phyloP scores from a whole-genome alignment of 2,797 vertebrate genomes.

The Acanthurus tractus region DNA sequence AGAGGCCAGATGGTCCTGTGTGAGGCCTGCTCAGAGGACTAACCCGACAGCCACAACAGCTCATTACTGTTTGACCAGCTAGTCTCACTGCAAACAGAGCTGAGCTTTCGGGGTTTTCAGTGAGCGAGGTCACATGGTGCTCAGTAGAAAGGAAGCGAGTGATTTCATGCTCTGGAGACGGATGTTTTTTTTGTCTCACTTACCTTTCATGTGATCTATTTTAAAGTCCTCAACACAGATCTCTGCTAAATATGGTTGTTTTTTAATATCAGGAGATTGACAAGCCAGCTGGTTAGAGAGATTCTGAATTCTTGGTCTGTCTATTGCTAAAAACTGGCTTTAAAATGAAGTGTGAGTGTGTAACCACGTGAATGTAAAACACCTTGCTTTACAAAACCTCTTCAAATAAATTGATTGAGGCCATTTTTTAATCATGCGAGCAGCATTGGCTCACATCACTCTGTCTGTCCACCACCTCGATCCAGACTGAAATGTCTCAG shows the following conservation, averaged over 20 bases:
- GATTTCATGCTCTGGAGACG: not conserved
- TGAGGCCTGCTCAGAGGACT: slow-evolving; percentile 34
- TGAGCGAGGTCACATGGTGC: slow-evolving; percentile 21
- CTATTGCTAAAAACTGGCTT: not conserved
- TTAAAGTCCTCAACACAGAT: not conserved
- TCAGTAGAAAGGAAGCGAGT: not conserved
- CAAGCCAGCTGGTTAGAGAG: slow-evolving; percentile 1
- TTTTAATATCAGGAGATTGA: not conserved
- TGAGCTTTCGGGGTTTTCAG: slow-evolving; percentile 14
- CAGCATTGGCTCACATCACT: not conserved
- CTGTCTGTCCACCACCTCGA: not conserved
- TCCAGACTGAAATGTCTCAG: not conserved
- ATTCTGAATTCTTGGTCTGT: slow-evolving; percentile 9
- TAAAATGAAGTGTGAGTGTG: not conserved
- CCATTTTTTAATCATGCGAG: not conserved
- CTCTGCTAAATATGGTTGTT: not conserved
- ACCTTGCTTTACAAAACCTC: not conserved
- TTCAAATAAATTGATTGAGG: too few species aligned
- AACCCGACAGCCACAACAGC: slow-evolving; percentile 43
- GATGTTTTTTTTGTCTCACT: not conserved
- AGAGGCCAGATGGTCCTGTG: slow-evolving; percentile 60
- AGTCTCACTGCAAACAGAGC: slow-evolving; percentile 50
- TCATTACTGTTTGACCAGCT: slow-evolving; percentile 61
- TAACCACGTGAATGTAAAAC: not conserved
- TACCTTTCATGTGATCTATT: not conserved